Evolutionary conservation across 2,797 vertebrate species (phyloP).

Genomic region (Eleutherodactylus coqui): DNA sequence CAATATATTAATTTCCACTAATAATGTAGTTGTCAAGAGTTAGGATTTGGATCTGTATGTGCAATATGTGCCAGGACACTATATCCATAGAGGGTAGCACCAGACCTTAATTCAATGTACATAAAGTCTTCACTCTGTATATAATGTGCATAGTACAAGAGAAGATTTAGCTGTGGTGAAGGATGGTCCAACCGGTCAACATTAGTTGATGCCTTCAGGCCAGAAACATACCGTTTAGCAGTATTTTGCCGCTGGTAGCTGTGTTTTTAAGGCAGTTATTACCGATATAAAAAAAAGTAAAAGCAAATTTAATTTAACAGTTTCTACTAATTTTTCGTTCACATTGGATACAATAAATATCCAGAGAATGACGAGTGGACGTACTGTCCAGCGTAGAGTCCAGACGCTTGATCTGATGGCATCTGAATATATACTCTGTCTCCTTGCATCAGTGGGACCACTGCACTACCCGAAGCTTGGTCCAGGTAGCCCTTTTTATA

Average conservation of each 20-base stretch:
- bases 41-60: slow-evolving; percentile 7
- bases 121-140: slow-evolving; percentile 38
- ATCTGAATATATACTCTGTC: slow-evolving; percentile 92
- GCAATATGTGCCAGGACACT: slow-evolving; percentile 41
- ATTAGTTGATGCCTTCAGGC: slow-evolving; percentile 28
- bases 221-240: slow-evolving; percentile 21
- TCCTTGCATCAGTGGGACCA: slow-evolving; percentile 86
- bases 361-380: slow-evolving; percentile 97
- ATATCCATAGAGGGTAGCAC: slow-evolving; percentile 13
- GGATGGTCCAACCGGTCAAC: slow-evolving; percentile 27
- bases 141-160: slow-evolving; percentile 62
- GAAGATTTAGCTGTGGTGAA: slow-evolving; percentile 62
- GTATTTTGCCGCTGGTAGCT: slow-evolving; percentile 35
- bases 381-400: slow-evolving; percentile 95
- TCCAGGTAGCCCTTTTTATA: slow-evolving; percentile 96
- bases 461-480: slow-evolving; percentile 95
- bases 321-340: slow-evolving; percentile 68
- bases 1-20: slow-evolving; percentile 35
- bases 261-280: slow-evolving; percentile 61
- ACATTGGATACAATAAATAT: slow-evolving; percentile 96
- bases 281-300: slow-evolving; percentile 63
- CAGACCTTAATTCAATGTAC: slow-evolving; percentile 26
- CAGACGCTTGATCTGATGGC: slow-evolving; percentile 94
- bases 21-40: not conserved
- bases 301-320: slow-evolving; percentile 56